Conservation (phyloP, 1,140 invertebrate species). For the Branchinecta lindahli region DNA sequence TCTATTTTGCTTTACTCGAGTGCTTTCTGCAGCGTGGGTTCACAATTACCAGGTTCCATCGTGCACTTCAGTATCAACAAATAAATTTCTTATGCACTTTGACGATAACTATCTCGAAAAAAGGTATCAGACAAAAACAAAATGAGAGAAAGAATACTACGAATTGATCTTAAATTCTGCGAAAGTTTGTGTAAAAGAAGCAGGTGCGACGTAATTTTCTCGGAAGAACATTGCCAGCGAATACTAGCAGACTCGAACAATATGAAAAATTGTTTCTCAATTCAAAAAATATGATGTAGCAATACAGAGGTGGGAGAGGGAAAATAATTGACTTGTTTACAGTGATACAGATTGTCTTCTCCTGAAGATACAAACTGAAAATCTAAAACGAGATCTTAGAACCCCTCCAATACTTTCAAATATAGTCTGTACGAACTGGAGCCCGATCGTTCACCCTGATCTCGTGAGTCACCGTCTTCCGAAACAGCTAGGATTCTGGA, state of each 20-base stretch:
- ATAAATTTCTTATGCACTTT: not conserved
- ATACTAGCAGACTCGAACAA: not conserved
- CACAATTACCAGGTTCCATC: not conserved
- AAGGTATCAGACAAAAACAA: not conserved
- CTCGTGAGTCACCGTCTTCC: not conserved
- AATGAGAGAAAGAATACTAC: not conserved
- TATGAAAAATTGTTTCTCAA: not conserved
- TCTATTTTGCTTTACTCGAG: not conserved
- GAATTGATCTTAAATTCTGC: conserved; percentile 1
- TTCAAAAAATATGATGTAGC: not conserved
- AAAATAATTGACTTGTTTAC: not conserved
- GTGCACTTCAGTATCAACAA: not conserved
- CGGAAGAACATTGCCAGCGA: not conserved
- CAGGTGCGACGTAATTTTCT: not conserved
- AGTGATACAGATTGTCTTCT: not conserved
- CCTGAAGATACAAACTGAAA: not conserved
- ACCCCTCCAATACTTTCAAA: not conserved
- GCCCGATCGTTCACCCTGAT: not conserved
- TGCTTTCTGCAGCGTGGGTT: not conserved
- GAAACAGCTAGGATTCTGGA: not conserved
- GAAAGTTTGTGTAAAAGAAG: not conserved
- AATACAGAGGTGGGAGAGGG: not conserved
- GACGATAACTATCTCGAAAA: not conserved
- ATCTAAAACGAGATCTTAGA: not conserved
- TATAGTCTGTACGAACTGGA: not conserved